Percentiles rank a stretch among this genome's conserved stretches.
phyloP scores from a whole-genome alignment of 2,797 vertebrate species.

The Neosilurus mollespiculum region DNA sequence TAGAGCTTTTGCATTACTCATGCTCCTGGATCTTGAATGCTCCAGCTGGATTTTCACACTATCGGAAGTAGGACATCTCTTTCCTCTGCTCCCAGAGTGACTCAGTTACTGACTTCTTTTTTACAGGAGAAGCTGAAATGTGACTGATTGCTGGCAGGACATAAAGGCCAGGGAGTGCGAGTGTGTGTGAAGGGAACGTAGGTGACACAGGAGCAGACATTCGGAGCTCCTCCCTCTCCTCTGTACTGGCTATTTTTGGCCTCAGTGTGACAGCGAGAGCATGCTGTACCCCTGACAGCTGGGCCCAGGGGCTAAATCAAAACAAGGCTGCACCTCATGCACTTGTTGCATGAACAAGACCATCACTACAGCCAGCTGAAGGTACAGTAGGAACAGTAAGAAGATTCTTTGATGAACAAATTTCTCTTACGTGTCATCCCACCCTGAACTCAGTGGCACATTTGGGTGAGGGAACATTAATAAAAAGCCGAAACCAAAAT shows the following conservation, averaged over 20 bases:
- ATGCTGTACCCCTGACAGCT: constrained; percentile 57
- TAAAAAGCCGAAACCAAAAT: constrained; percentile 64
- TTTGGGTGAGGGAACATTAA: constrained; percentile 21
- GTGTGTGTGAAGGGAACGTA: constrained; percentile 23
- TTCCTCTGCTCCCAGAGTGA: constrained; percentile 36
- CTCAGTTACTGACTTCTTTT: constrained; percentile 47
- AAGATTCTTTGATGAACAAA: constrained; percentile 10
- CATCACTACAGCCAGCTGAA: constrained; percentile 27
- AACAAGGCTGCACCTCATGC: constrained; percentile 47
- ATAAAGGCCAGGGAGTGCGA: constrained; percentile 34
- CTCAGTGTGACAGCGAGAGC: constrained; percentile 45
- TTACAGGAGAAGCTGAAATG: constrained; percentile 40
- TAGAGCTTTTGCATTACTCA: constrained; percentile 9
- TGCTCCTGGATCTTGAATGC: background rate
- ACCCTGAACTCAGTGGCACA: constrained; percentile 29
- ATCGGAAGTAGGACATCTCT: constrained; percentile 15
- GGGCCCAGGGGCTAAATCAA: constrained; percentile 63
- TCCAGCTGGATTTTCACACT: constrained; percentile 33
- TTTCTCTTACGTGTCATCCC: background rate
- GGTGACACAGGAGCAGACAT: constrained; percentile 45
- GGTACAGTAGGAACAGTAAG: background rate
- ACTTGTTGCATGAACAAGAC: constrained; percentile 43
- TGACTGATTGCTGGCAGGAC: constrained; percentile 38
- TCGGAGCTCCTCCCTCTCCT: constrained; percentile 47
- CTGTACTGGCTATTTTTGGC: constrained; percentile 69